Conservation (phyloP, 1,140 invertebrate species). For the Tetramorium parvispinum region DNA sequence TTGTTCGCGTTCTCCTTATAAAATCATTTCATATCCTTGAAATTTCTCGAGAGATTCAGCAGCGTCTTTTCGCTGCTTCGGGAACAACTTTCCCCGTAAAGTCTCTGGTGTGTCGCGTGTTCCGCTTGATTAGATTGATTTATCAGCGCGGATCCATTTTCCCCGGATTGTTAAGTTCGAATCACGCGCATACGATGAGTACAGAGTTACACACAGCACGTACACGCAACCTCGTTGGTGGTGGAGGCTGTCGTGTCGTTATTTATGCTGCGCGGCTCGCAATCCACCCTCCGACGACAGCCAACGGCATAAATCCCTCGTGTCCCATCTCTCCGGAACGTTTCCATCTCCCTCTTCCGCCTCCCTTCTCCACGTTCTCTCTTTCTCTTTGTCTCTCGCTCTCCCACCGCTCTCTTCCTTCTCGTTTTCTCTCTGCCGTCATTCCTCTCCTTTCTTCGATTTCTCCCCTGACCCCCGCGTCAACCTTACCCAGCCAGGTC, state of each 20-base stretch:
- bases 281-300: conserved; percentile 74
- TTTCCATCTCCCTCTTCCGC: conserved; percentile 23
- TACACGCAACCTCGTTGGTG: conserved; percentile 20
- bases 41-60: background rate
- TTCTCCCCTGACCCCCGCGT: conserved; percentile 38
- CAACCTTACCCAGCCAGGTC: conserved; percentile 40
- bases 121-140: conserved; percentile 44
- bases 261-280: conserved; percentile 74
- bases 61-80: background rate
- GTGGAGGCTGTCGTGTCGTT: conserved; percentile 69
- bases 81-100: background rate
- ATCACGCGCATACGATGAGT: conserved; percentile 23
- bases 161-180: conserved; percentile 53
- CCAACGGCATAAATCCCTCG: conserved; percentile 68
- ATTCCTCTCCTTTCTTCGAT: conserved; percentile 51
- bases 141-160: conserved; percentile 33
- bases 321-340: conserved; percentile 52
- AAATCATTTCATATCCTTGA: background rate
- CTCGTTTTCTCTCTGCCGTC: conserved; percentile 14
- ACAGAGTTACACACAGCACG: background rate
- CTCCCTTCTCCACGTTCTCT: conserved; percentile 17
- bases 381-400: conserved; percentile 45
- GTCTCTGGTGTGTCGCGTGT: too few species aligned
- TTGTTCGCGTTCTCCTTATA: background rate
- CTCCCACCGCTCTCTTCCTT: background rate